These are phyloP conservation scores for Eulemur macaco DNA, from an alignment of 2,113 vertebrate genomes.

Conservation along the genomic window DNA sequence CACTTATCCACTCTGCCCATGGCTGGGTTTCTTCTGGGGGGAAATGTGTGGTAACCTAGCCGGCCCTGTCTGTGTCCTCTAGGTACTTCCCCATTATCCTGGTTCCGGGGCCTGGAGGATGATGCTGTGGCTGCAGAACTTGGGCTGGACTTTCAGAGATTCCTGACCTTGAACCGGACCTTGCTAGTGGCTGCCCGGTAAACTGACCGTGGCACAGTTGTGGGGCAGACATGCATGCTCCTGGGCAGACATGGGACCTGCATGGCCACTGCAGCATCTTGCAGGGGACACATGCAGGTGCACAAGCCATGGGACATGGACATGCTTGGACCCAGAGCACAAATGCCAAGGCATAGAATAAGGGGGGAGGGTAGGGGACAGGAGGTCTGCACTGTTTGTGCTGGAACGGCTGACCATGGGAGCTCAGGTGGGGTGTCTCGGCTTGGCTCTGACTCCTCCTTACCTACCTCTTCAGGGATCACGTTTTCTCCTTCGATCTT, in stretches of 20 bases:
- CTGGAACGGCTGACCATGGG: background rate
- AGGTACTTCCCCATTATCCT: conserved; percentile 89
- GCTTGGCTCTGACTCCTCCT: background rate
- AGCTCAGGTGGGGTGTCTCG: background rate
- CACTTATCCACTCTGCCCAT: background rate
- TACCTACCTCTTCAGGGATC: conserved; percentile 86
- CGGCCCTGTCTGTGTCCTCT: background rate
- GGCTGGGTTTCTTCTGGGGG: background rate
- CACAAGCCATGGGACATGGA: background rate
- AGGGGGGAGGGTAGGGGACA: background rate
- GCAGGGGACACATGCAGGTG: conserved; percentile 46
- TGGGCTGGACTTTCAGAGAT: conserved; percentile 94
- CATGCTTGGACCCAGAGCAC: background rate
- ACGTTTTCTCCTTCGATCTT: conserved; percentile 93
- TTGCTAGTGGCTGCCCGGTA: conserved; percentile 95
- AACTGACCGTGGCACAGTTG: conserved; percentile 61
- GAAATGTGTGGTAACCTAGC: background rate
- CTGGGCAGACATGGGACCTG: conserved; percentile 6
- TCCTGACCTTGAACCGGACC: conserved; percentile 92
- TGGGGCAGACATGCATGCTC: conserved; percentile 17
- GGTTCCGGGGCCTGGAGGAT: conserved; percentile 90
- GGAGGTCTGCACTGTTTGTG: background rate
- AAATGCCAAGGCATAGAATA: background rate
- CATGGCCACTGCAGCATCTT: background rate
- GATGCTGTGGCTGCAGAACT: conserved; percentile 90